These are phyloP conservation scores for Chelonus formosanus DNA, from an alignment of 2,888 invertebrate genomes.

Conservation along the genomic window DNA sequence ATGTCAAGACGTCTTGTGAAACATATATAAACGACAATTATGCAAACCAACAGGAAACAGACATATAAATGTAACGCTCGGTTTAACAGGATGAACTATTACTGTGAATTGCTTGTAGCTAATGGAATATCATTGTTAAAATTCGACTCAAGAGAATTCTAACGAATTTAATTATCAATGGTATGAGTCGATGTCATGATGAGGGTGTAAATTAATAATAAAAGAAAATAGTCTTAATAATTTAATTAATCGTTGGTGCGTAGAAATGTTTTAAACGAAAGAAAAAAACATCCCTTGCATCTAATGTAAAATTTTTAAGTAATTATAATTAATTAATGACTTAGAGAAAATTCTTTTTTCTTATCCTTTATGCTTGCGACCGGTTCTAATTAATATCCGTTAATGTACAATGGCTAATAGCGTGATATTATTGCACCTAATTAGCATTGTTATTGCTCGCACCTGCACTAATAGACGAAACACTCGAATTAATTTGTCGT, in stretches of 20 bases:
- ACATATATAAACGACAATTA: conserved; percentile 54
- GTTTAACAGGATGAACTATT: conserved; percentile 48
- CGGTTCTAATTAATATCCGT: conserved; percentile 33
- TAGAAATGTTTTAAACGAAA: too few species aligned
- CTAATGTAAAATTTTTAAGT: too few species aligned
- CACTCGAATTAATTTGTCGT: conserved; percentile 24
- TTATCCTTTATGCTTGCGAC: not conserved
- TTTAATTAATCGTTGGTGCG: too few species aligned
- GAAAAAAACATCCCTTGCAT: too few species aligned
- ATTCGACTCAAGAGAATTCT: not conserved
- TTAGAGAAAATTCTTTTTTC: conserved; percentile 4
- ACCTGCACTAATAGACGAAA: conserved; percentile 40
- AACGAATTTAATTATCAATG: too few species aligned
- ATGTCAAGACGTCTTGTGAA: conserved; percentile 37
- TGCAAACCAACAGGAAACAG: conserved; percentile 49
- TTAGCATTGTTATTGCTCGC: conserved; percentile 42
- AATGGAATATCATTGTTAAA: conserved; percentile 28
- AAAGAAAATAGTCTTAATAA: too few species aligned
- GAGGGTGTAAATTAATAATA: too few species aligned
- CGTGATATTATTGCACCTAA: conserved; percentile 41
- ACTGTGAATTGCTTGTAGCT: conserved; percentile 41
- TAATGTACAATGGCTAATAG: conserved; percentile 25
- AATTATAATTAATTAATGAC: not conserved
- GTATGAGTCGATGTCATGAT: too few species aligned
- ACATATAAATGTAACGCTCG: conserved; percentile 45